These are phyloP conservation scores for Progne subis DNA, from an alignment of 2,113 vertebrate genomes.

Conservation along the genomic window DNA sequence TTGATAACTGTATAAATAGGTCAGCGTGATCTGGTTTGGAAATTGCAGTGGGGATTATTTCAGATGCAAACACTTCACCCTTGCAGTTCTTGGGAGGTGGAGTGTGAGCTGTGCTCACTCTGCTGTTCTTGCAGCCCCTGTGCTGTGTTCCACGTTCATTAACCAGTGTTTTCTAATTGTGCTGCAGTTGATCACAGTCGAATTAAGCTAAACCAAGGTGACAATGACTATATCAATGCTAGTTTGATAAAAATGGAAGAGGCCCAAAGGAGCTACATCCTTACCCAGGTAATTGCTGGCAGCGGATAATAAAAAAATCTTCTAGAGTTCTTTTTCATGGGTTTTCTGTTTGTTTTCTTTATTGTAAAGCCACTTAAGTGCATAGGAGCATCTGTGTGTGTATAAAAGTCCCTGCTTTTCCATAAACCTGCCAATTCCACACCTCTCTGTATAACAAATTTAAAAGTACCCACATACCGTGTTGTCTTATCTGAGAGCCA, in stretches of 20 bases:
- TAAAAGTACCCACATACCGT: not conserved
- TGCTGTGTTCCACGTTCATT: not conserved
- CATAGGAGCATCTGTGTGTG: not conserved
- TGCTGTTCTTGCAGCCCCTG: not conserved
- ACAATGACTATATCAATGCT: constrained; percentile 96
- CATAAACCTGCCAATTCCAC: not conserved
- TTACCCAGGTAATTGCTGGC: constrained; percentile 88
- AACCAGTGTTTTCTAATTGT: constrained; percentile 45
- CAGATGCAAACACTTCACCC: not conserved
- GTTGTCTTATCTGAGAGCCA: not conserved
- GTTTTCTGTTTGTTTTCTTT: not conserved
- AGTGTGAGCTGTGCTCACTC: not conserved
- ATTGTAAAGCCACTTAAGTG: not conserved
- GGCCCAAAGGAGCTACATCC: constrained; percentile 95
- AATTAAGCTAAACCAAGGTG: constrained; percentile 89
- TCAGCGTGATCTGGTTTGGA: not conserved
- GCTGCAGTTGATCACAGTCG: constrained; percentile 96
- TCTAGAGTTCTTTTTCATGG: not conserved
- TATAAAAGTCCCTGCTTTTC: not conserved
- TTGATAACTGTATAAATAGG: not conserved
- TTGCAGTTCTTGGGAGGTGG: not conserved
- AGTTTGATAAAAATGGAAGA: constrained; percentile 94
- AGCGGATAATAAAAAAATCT: not conserved
- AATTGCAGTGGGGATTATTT: not conserved
- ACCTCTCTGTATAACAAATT: not conserved